Base-by-base conservation (phyloP, 2,113 vertebrate genomes). In the Hemicordylus capensis region DNA sequence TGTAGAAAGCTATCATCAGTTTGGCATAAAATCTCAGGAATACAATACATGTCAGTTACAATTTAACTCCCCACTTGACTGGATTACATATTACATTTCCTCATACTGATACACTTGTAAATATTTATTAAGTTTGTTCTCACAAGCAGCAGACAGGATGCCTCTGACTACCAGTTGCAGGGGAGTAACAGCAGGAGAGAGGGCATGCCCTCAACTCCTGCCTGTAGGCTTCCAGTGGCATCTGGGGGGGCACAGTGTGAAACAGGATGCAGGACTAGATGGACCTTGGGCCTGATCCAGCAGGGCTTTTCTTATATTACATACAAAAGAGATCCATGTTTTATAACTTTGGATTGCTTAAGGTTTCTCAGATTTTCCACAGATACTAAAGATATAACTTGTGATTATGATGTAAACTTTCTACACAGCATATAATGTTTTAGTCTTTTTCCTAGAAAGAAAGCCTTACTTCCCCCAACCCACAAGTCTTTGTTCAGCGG, bases 51-150 rank as follows among this genome's bases (percentile, higher is more conserved):
- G 4, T 9, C 37, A 59, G 83, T 89, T 91, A 76, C 79, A 89
- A 87, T 94, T 93, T 87, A 90, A 93, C 93, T 94, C 94, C 75
- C 84, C 92, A 77, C 89, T 93, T 89, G 87, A 87, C 83, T 93
- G 88, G 66, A 87, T 86, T 76, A 70, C 75, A 87, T 91, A 92
- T 19, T 91, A 73, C 56, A n/a, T 92, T 88, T 76, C 79, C 80
- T 93, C 89, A 87, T 91, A 46, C 85, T 88, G 90, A 86, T 64
- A 51, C 63, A 85, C 74, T 56, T 75, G 76, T 59, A 89, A 87
- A 31, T 64, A 85, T 93, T 72, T 87, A 92, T 93, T 84, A 89
- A n/a, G n/a, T 86, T 90, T 89, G 93, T 88, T 82, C n/a, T 6
- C 31, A 44, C n/a, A n/a, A 86, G 44, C 17, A 85, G 77, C 58